Evolutionary conservation across 2,888 invertebrate genomes (phyloP), one percentile per base, ranked within the genome.

Genomic region (Drosophila paracracens): DNA sequence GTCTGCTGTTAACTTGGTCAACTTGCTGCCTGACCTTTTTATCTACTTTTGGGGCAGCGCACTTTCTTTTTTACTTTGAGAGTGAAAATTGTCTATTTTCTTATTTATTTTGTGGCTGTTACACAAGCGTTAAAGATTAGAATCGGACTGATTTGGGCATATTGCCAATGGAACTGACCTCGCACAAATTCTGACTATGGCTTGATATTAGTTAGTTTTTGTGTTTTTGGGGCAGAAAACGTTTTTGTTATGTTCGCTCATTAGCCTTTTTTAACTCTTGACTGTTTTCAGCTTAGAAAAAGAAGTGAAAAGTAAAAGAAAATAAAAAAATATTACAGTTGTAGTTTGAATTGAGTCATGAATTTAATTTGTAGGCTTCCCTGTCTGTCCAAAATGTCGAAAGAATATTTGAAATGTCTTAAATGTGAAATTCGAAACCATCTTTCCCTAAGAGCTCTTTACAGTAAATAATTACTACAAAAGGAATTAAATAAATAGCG

Each of bases 81-180:
- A 88, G 83, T 82, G 73, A 82, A 88, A 70, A 64, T 18, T 0
- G 33, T 31, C 27, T 29, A 46, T 43, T 40, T 7, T 40, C 16
- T 33, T 36, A 43, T 52, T 25, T 16, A 35, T 53, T 52, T 27
- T 38, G 10, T 33, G 33, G 10, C 29, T 33, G 48, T 79, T 76
- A 54, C 73, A 63, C 73, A 72, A 78, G 38, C 48, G 36, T 29
- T n/a, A 38, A n/a, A 67, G 61, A 50, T 72, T 68, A 65, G 62
- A n/a, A 36, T 6, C 13, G 31, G 0, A 36, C 18, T 36, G n/a
- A 38, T 31, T 27, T 50, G 56, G 72, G 80, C 82, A 63, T 67
- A 54, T 68, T 79, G 79, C 70, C 77, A 83, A 71, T 50, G 21
- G 25, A 75, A 78, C 78, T 85, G 81, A 85, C 83, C 81, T 79